phyloP scores from a whole-genome alignment of 2,888 invertebrate species.

The Drosophila falleni region DNA sequence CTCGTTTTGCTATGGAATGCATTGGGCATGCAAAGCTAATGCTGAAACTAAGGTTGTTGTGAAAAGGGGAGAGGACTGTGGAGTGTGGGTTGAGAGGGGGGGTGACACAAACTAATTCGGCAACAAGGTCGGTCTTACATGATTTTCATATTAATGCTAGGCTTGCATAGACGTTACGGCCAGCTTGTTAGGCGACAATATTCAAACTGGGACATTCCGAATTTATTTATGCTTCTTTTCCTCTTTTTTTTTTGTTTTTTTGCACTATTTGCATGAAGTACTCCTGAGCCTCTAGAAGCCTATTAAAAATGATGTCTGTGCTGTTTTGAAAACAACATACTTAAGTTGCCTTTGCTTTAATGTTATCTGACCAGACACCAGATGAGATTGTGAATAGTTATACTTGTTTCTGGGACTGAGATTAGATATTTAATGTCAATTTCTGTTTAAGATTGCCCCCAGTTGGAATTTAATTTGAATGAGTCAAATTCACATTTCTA shows the following conservation, averaged over 20 bases:
- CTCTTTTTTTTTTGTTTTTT: not conserved
- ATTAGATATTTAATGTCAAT: conserved; percentile 29
- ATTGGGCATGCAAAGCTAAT: conserved; percentile 15
- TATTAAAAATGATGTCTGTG: conserved; percentile 47
- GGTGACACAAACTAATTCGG: conserved; percentile 49
- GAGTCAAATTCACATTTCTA: not conserved
- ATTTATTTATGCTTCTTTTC: conserved; percentile 6
- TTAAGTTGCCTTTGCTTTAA: conserved; percentile 29
- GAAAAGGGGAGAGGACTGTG: not conserved
- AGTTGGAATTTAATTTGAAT: not conserved
- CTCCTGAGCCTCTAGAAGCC: conserved; percentile 27
- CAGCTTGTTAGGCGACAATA: conserved; percentile 43
- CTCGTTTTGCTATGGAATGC: conserved; percentile 25
- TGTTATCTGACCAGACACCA: conserved; percentile 44
- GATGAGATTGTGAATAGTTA: conserved; percentile 44
- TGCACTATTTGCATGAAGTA: conserved; percentile 27
- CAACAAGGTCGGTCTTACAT: conserved; percentile 50
- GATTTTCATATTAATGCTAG: conserved; percentile 58
- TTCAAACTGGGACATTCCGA: conserved; percentile 29
- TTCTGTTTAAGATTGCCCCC: conserved; percentile 4
- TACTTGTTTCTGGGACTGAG: conserved; percentile 22
- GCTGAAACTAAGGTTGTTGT: conserved; percentile 3
- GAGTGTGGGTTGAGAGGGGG: not conserved
- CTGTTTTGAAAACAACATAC: conserved; percentile 5
- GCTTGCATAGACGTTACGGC: conserved; percentile 27